These are phyloP conservation scores for Apodemia duryi DNA, from an alignment of 2,888 invertebrate species.

Conservation along the genomic window DNA sequence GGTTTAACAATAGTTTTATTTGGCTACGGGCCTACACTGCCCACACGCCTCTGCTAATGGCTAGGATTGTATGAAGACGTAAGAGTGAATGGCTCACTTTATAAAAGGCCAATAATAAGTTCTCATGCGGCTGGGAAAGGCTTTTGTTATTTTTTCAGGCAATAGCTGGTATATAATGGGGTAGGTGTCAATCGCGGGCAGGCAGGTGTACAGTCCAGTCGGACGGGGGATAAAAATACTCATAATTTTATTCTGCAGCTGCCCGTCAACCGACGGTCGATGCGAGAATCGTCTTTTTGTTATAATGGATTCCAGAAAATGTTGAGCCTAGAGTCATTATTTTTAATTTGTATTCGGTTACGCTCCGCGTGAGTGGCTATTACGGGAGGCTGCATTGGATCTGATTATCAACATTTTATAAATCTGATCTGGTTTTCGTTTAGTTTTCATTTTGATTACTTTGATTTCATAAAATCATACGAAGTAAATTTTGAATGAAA, in stretches of 20 bases:
- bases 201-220: conserved; percentile 63
- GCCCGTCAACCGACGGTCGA: conserved; percentile 69
- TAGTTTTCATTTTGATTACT: neutral
- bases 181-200: conserved; percentile 72
- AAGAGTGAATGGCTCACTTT: conserved; percentile 68
- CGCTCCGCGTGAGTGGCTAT: conserved; percentile 45
- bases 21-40: conserved; percentile 71
- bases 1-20: conserved; percentile 76
- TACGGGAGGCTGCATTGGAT: conserved; percentile 31
- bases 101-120: conserved; percentile 75
- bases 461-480: too few relatives aligned
- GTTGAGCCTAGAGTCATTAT: conserved; percentile 58
- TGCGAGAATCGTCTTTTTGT: conserved; percentile 55
- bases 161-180: conserved; percentile 57
- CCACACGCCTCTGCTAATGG: conserved; percentile 77
- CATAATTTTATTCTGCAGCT: conserved; percentile 77
- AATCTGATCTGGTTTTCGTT: neutral
- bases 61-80: conserved; percentile 74
- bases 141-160: conserved; percentile 68
- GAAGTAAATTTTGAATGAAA: too few relatives aligned
- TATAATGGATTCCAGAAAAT: conserved; percentile 61
- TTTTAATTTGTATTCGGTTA: conserved; percentile 54
- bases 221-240: conserved; percentile 66
- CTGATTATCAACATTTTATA: conserved; percentile 25
- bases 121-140: conserved; percentile 70